Percentiles rank a stretch among this genome's conserved stretches.
Evolutionary conservation across 2,888 invertebrate species (phyloP).

Genomic region (Dolichopus griseipennis): DNA sequence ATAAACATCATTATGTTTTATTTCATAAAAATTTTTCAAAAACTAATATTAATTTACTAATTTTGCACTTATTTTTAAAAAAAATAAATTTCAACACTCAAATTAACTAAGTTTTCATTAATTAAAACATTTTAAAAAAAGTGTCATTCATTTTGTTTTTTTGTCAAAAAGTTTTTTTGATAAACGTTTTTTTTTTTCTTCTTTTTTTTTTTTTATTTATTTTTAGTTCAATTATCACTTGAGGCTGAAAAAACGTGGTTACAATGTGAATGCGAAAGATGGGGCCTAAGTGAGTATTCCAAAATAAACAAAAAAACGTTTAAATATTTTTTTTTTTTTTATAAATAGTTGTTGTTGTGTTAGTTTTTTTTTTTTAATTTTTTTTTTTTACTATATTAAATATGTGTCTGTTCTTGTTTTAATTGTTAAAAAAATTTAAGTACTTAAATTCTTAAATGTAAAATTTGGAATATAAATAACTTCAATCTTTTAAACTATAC

Average conservation of each 20-base stretch:
- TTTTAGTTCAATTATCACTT: conserved; percentile 71
- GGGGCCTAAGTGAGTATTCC: conserved; percentile 52
- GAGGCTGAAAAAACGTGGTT: conserved; percentile 86
- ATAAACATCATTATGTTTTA: no score
- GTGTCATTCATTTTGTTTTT: conserved; percentile 10
- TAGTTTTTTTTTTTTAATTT: background rate
- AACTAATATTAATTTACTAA: no score
- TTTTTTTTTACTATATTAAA: background rate
- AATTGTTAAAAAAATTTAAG: no score
- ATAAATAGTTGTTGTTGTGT: background rate
- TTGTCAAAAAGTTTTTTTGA: conserved; percentile 9
- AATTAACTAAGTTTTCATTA: no score
- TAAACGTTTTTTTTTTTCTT: conserved; percentile 11
- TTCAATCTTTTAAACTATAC: no score
- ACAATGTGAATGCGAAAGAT: conserved; percentile 80
- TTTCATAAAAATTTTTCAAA: no score
- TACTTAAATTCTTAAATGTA: no score
- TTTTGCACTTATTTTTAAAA: no score
- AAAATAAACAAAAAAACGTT: background rate
- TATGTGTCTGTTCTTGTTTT: no score
- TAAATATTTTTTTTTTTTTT: background rate
- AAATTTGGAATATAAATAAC: no score
- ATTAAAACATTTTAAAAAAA: background rate
- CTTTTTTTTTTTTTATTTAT: conserved; percentile 16
- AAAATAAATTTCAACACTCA: no score